Percentiles rank a stretch among this genome's conserved stretches.
phyloP scores from a whole-genome alignment of 37 sponge, comb jelly and placozoan species.

The Chondrilla cf. caribensis region DNA sequence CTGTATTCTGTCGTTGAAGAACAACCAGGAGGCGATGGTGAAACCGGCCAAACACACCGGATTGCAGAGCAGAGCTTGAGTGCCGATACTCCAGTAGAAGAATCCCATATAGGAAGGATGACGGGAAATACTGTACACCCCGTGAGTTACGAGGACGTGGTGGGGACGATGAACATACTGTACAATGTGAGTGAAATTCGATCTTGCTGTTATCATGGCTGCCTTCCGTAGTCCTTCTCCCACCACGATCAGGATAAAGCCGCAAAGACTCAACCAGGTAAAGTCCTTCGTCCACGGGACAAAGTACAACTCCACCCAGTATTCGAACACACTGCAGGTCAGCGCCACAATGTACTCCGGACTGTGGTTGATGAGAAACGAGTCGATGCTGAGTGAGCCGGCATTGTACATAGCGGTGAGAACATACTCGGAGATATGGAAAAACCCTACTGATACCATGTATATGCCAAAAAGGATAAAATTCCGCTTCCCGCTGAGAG shows the following conservation, averaged over 20 bases:
- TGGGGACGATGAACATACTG: conserved; percentile 44
- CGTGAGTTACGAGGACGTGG: conserved; percentile 79
- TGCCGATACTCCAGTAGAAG: conserved; percentile 97
- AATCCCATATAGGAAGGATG: conserved; percentile 97
- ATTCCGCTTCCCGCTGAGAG: not conserved
- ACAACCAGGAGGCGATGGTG: conserved; percentile 70
- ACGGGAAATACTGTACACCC: conserved; percentile 78
- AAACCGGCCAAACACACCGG: conserved; percentile 83
- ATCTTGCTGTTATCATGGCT: conserved; percentile 85
- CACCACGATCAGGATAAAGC: conserved; percentile 48
- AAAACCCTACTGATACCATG: conserved; percentile 73
- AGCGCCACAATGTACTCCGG: conserved; percentile 79
- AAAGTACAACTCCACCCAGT: conserved; percentile 64
- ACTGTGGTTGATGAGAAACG: conserved; percentile 94
- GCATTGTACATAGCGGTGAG: conserved; percentile 82
- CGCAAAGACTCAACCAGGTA: conserved; percentile 31
- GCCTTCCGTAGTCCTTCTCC: conserved; percentile 85
- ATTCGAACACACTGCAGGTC: conserved; percentile 78
- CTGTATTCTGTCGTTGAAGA: conserved; percentile 88
- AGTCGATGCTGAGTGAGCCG: conserved; percentile 64
- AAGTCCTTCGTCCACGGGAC: conserved; percentile 57
- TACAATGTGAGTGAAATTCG: conserved; percentile 89
- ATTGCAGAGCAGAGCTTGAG: conserved; percentile 88
- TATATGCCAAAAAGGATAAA: conserved; percentile 64
- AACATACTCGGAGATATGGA: conserved; percentile 91